A percentile compares a stretch with the other conserved stretches of the same genome.
Conservation (phyloP, 2,888 invertebrate genomes). For the Synanthedon tipuliformis region DNA sequence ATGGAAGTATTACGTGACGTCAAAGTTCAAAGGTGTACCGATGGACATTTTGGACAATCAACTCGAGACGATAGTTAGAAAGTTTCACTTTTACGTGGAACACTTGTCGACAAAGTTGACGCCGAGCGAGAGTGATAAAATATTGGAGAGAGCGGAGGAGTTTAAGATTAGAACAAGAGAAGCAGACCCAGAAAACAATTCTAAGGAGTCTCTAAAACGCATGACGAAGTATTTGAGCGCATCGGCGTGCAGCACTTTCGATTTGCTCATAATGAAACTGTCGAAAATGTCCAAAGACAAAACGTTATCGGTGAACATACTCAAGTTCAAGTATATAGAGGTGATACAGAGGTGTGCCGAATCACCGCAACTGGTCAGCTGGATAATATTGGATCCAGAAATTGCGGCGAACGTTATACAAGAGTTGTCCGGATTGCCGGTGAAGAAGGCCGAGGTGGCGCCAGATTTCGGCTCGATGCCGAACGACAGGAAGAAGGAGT, state of each 20-base stretch:
- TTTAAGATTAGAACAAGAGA: constrained; percentile 25
- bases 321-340: constrained; percentile 52
- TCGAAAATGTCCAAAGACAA: constrained; percentile 44
- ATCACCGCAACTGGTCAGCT: constrained; percentile 37
- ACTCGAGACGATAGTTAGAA: constrained; percentile 47
- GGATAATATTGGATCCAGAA: constrained; percentile 47
- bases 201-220: constrained; percentile 40
- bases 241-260: constrained; percentile 43
- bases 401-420: constrained; percentile 42
- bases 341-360: constrained; percentile 44
- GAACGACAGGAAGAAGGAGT: constrained; percentile 37
- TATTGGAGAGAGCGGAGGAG: constrained; percentile 43
- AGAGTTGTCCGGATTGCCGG: constrained; percentile 42
- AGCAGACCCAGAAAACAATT: constrained; percentile 25
- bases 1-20: constrained; percentile 46
- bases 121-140: constrained; percentile 30
- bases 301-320: constrained; percentile 35
- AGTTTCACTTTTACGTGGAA: constrained; percentile 49
- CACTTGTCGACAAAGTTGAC: constrained; percentile 40
- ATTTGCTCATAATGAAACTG: constrained; percentile 48
- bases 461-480: constrained; percentile 32
- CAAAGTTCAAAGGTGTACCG: constrained; percentile 47
- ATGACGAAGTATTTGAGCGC: constrained; percentile 38
- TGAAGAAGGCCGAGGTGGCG: constrained; percentile 26
- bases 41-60: constrained; percentile 43